Conservation (phyloP, 1,140 invertebrate species). For the Vanessa tameamea region DNA sequence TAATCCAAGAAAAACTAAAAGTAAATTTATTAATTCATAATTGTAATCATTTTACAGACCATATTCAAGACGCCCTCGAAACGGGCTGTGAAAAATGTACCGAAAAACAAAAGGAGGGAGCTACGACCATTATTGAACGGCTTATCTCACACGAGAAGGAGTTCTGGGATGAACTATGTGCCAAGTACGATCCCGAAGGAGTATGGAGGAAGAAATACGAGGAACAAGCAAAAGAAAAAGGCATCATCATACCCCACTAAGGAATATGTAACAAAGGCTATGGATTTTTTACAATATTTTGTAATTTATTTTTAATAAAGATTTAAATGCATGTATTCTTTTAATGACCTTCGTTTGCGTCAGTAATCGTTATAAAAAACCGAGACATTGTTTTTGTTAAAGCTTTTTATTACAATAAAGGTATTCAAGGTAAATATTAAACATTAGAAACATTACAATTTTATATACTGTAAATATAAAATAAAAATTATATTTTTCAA, state of each 20-base stretch:
- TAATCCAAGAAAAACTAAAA: constrained; percentile 33
- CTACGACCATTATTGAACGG: constrained; percentile 77
- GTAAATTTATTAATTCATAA: not conserved
- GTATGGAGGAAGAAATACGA: constrained; percentile 82
- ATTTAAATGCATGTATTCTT: not conserved
- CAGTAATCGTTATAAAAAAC: not conserved
- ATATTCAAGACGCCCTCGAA: constrained; percentile 83
- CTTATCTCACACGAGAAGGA: constrained; percentile 82
- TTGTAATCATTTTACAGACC: constrained; percentile 48
- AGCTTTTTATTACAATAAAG: too few species aligned
- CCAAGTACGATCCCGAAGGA: constrained; percentile 83
- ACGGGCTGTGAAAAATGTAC: constrained; percentile 84
- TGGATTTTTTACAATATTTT: not conserved
- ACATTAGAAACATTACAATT: too few species aligned
- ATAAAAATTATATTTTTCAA: too few species aligned
- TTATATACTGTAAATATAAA: too few species aligned
- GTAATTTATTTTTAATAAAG: not conserved
- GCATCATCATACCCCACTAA: constrained; percentile 54
- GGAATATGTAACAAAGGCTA: not conserved
- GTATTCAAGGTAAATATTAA: too few species aligned
- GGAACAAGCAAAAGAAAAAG: constrained; percentile 72
- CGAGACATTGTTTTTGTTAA: not conserved
- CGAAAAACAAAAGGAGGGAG: constrained; percentile 80
- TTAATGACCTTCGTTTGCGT: not conserved
- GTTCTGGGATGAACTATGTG: constrained; percentile 81